Conservation (phyloP, 2,888 invertebrate species). For the Agrilus biguttatus region DNA sequence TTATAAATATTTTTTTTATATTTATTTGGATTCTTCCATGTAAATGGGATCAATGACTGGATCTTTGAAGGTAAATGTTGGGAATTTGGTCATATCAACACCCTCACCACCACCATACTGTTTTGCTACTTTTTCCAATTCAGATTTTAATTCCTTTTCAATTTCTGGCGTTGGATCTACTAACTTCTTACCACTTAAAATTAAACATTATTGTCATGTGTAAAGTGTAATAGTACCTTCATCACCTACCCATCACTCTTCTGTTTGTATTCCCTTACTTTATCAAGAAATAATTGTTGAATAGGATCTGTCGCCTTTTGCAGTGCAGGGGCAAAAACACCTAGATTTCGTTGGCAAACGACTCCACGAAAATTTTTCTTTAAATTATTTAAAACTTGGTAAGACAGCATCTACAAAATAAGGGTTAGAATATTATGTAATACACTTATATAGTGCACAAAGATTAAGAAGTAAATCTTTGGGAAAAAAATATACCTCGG, state of each 20-base stretch:
- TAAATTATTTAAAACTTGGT: slow-evolving; percentile 21
- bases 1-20: no score
- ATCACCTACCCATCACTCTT: slow-evolving; percentile 65
- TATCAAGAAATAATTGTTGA: slow-evolving; percentile 85
- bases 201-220: slow-evolving; percentile 1
- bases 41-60: slow-evolving; percentile 55
- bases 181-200: slow-evolving; percentile 60
- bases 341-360: slow-evolving; percentile 53
- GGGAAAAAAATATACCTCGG: no score
- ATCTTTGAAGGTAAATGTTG: slow-evolving; percentile 67
- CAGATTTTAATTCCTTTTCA: slow-evolving; percentile 57
- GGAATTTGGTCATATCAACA: slow-evolving; percentile 81
- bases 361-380: slow-evolving; percentile 20
- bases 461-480: no score
- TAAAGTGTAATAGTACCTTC: not conserved
- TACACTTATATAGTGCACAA: no score
- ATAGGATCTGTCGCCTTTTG: slow-evolving; percentile 75
- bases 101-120: slow-evolving; percentile 63
- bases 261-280: slow-evolving; percentile 77
- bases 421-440: not conserved
- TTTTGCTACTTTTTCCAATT: slow-evolving; percentile 67
- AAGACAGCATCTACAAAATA: slow-evolving; percentile 25
- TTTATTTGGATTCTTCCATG: slow-evolving; percentile 17
- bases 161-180: slow-evolving; percentile 69
- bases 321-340: slow-evolving; percentile 50